These are phyloP conservation scores for Phrynocephalus guinanensis DNA, from an alignment of 2,797 vertebrate genomes.

Conservation along the genomic window DNA sequence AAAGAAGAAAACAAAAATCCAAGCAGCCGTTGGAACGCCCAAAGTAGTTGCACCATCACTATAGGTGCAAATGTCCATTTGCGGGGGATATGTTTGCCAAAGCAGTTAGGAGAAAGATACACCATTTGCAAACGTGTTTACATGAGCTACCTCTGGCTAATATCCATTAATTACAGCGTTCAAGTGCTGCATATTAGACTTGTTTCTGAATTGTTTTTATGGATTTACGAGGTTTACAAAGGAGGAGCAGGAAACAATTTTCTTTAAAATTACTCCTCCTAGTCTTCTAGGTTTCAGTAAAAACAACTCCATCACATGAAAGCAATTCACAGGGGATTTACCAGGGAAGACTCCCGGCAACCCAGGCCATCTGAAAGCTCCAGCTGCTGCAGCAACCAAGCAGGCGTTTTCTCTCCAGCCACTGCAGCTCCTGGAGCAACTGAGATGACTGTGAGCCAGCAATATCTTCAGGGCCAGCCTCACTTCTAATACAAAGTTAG, in stretches of 20 bases:
- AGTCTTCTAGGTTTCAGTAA: neutral
- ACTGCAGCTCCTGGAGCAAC: too few relatives aligned
- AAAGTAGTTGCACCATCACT: neutral
- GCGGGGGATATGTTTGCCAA: neutral
- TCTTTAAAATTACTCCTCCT: neutral
- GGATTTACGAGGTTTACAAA: neutral
- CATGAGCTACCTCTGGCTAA: neutral
- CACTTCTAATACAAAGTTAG: neutral
- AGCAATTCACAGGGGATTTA: neutral
- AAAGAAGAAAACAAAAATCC: conserved; percentile 31
- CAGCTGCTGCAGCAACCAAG: neutral
- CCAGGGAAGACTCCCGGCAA: neutral
- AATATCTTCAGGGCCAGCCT: neutral
- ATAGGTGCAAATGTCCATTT: neutral
- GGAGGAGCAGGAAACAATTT: neutral
- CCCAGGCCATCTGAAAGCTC: neutral
- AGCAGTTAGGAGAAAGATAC: conserved; percentile 5
- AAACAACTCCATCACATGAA: neutral
- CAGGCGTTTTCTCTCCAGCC: neutral
- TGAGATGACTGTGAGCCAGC: neutral
- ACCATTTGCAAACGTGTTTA: conserved; percentile 11
- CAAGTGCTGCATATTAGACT: neutral
- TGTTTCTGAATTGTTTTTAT: neutral
- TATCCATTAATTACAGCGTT: neutral
- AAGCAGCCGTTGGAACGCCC: neutral